phyloP scores from a whole-genome alignment of 2,888 invertebrate species.

The Drosophila mayaguana region DNA sequence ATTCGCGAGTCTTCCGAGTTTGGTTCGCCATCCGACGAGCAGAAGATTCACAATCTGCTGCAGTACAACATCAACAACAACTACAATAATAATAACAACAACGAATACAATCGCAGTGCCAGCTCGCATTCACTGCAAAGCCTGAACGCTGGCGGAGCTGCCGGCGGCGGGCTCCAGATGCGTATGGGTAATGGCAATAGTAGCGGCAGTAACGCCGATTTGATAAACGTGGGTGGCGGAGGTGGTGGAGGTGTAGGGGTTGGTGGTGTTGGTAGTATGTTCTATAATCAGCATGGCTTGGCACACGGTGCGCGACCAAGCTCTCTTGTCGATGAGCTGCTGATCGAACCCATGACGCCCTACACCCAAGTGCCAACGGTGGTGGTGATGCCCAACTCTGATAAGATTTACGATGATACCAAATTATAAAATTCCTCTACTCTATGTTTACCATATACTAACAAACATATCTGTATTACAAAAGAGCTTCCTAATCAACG shows the following conservation, averaged over 20 bases:
- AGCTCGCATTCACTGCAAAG: constrained; percentile 82
- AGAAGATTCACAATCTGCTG: constrained; percentile 73
- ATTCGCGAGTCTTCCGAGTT: constrained; percentile 85
- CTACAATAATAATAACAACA: constrained; percentile 63
- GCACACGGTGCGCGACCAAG: constrained; percentile 47
- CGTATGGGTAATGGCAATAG: constrained; percentile 65
- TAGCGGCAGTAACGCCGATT: constrained; percentile 54
- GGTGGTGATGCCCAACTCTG: constrained; percentile 83
- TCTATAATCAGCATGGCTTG: constrained; percentile 37
- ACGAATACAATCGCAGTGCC: constrained; percentile 81
- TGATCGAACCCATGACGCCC: constrained; percentile 62
- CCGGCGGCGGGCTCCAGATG: constrained; percentile 45
- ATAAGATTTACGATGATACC: constrained; percentile 82
- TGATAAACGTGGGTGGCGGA: constrained; percentile 52
- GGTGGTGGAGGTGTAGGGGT: constrained; percentile 14
- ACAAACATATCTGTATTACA: constrained; percentile 57
- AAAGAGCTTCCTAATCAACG: constrained; percentile 51
- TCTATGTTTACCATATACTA: constrained; percentile 1
- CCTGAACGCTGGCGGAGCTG: constrained; percentile 50
- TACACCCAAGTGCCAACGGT: constrained; percentile 77
- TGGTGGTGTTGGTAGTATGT: constrained; percentile 41
- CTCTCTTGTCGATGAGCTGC: constrained; percentile 68
- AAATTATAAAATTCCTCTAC: constrained; percentile 75
- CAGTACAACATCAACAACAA: constrained; percentile 62
- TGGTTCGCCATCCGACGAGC: constrained; percentile 85